Evolutionary conservation across 2,113 vertebrate species (phyloP), one percentile per base, ranked within the genome.

Genomic region (Atrichornis clamosus): DNA sequence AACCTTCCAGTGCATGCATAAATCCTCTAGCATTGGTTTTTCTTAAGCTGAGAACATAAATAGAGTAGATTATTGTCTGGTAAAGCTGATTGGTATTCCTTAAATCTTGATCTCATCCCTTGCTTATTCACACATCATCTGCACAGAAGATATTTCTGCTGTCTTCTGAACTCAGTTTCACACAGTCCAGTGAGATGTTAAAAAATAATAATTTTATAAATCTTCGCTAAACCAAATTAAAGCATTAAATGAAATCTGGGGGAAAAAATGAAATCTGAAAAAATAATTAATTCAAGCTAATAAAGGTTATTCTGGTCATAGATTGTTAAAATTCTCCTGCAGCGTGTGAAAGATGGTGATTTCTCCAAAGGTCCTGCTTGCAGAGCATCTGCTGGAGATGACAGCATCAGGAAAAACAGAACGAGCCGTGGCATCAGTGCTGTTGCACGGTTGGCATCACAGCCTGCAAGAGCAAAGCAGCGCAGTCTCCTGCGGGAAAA

Each of bases 81-180:
- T 75, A 89, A 93, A 82, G 86, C 84, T 95, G 91, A 92, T 91
- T 95, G 89, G 81, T 97, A 96, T 95, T 95, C 95, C 74, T 84
- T 89, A 86, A 93, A 87, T 94, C 93, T 95, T 87, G 84, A 87
- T 95, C 77, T 91, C 73, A 81, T 89, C 60, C 62, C 49, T 95
- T 94, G 75, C 94, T 89, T 95, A 95, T 97, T 97, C 94, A 79
- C 94, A 95, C 91, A 76, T 92, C 87, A 82, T 95, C 89, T 97
- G 95, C 91, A 82, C 62, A 24, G 84, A 97, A 97, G 94, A 69
- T 95, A 84, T 84, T 95, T 92, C 89, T 95, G 89, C 77, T 64
- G 32, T 92, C 44, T 96, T 87, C 69, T 95, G 95, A 95, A 89
- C 94, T 97, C 84, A 58, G 20, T 87, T 96, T 97, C 93, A 95